These are phyloP conservation scores for Dermatophagoides farinae DNA, from an alignment of 1,140 invertebrate genomes.

Conservation along the genomic window DNA sequence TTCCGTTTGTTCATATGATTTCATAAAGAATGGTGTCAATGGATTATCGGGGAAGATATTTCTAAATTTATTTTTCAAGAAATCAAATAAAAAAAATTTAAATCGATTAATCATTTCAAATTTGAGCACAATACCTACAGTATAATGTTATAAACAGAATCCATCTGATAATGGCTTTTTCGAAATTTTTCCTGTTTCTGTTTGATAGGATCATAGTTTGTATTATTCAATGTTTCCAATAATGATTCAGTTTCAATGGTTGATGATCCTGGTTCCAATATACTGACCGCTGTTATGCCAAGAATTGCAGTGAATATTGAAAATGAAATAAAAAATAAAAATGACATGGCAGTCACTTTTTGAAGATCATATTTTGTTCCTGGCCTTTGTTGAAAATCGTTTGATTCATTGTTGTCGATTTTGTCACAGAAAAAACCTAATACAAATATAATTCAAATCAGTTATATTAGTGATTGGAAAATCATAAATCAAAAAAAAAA, in stretches of 20 bases:
- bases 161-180: neutral
- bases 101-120: neutral
- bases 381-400: neutral
- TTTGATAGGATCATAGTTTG: neutral
- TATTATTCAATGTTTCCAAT: neutral
- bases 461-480: too few relatives aligned
- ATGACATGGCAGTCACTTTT: neutral
- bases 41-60: conserved; percentile 17
- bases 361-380: neutral
- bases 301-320: neutral
- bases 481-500: too few relatives aligned
- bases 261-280: neutral
- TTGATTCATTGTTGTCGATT: neutral
- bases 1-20: neutral
- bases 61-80: too few relatives aligned
- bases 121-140: neutral
- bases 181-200: neutral
- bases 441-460: too few relatives aligned
- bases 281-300: neutral
- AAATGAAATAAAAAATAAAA: conserved; percentile 1
- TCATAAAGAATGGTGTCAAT: conserved; percentile 13
- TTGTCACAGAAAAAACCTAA: neutral
- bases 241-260: neutral
- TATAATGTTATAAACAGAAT: neutral
- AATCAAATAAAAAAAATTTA: neutral